Evolutionary conservation across 2,888 invertebrate species (phyloP).

Genomic region (Scrobipalpa atriplicella): DNA sequence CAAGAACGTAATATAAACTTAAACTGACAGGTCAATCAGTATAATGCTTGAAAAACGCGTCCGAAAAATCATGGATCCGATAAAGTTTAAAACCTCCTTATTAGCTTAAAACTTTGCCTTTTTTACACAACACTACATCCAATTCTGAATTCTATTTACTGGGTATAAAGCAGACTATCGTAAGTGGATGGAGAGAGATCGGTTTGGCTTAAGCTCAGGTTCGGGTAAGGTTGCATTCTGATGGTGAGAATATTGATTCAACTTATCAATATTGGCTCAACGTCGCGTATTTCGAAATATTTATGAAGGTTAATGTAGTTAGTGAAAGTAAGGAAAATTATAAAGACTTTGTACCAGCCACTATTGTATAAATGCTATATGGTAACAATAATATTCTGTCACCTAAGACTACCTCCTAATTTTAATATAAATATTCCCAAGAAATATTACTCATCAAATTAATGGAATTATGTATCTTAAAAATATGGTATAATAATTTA

Average conservation of each 20-base stretch:
- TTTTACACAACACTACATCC: conserved; percentile 34
- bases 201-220: conserved; percentile 50
- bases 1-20: conserved; percentile 32
- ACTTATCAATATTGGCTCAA: conserved; percentile 65
- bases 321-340: neutral
- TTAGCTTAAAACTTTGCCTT: conserved; percentile 60
- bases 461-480: too few relatives aligned
- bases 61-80: conserved; percentile 70
- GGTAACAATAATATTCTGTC: too few relatives aligned
- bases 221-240: conserved; percentile 59
- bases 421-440: too few relatives aligned
- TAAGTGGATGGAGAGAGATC: conserved; percentile 52
- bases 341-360: too few relatives aligned
- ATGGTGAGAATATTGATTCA: conserved; percentile 68
- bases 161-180: conserved; percentile 33
- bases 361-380: too few relatives aligned
- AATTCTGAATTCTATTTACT: conserved; percentile 3
- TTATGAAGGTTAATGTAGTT: conserved; percentile 6
- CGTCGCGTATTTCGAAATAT: conserved; percentile 43
- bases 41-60: conserved; percentile 62
- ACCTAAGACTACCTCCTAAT: too few relatives aligned
- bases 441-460: too few relatives aligned
- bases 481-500: too few relatives aligned
- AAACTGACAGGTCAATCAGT: conserved; percentile 55
- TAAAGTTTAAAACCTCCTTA: conserved; percentile 57